Percentiles rank a stretch among this genome's conserved stretches.
Evolutionary conservation across 2,888 invertebrate species (phyloP).

Genomic region (Erannis defoliaria): DNA sequence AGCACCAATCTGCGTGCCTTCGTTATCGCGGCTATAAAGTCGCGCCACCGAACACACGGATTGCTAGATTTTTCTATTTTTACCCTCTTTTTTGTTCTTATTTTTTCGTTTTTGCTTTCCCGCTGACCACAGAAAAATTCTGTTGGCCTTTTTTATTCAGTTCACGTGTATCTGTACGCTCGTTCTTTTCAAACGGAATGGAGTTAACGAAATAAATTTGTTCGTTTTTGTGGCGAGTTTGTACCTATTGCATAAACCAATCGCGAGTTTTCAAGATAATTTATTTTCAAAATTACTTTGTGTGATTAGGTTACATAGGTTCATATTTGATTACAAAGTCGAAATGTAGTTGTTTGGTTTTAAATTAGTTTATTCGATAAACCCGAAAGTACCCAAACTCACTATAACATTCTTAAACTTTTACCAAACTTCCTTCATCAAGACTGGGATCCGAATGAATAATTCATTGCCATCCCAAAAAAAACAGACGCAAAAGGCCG

Average conservation of each 20-base stretch:
- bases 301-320: neutral
- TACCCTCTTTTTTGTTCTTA: constrained; percentile 40
- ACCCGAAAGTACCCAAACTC: neutral
- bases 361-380: neutral
- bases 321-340: neutral
- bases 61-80: constrained; percentile 63
- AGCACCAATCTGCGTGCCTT: constrained; percentile 55
- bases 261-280: neutral
- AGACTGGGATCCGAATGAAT: constrained; percentile 28
- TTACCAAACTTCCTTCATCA: constrained; percentile 6
- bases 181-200: constrained; percentile 40
- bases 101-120: constrained; percentile 53
- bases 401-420: neutral
- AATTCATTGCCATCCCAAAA: constrained; percentile 39
- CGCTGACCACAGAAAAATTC: constrained; percentile 69
- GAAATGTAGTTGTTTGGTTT: neutral
- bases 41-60: constrained; percentile 55
- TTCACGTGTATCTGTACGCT: constrained; percentile 40
- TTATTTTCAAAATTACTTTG: neutral
- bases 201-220: constrained; percentile 38
- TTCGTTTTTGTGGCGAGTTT: constrained; percentile 26
- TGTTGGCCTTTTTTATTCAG: constrained; percentile 48
- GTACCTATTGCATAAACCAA: neutral
- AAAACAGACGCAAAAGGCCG: constrained; percentile 65
- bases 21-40: constrained; percentile 73